phyloP scores from a whole-genome alignment of 1,140 invertebrate species.

The Aporrectodea caliginosa region DNA sequence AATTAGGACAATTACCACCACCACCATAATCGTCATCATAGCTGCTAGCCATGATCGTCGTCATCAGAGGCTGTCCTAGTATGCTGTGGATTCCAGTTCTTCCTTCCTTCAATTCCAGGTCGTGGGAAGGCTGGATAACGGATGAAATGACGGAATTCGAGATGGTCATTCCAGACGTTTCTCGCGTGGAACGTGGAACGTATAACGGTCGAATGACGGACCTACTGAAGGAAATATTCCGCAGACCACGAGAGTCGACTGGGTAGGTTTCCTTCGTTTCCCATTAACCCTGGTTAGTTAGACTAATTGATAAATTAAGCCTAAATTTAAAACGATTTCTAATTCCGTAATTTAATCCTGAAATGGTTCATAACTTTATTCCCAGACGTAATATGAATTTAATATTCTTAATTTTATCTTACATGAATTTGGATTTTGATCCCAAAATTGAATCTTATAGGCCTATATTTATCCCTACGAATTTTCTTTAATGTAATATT shows the following conservation, averaged over 20 bases:
- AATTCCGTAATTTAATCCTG: not conserved
- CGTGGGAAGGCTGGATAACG: not conserved
- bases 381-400: not conserved
- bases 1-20: too few relatives aligned
- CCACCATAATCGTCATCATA: too few relatives aligned
- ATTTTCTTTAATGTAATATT: too few relatives aligned
- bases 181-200: not conserved
- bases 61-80: too few relatives aligned
- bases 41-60: too few relatives aligned
- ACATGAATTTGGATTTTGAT: too few relatives aligned
- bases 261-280: not conserved
- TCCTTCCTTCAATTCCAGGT: too few relatives aligned
- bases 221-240: not conserved
- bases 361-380: not conserved
- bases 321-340: not conserved
- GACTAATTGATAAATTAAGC: not conserved
- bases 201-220: not conserved
- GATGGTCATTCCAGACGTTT: not conserved
- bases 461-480: too few relatives aligned
- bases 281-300: not conserved
- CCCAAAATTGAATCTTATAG: too few relatives aligned
- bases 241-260: not conserved
- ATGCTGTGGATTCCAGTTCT: too few relatives aligned
- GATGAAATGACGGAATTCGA: not conserved
- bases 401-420: not conserved